Evolutionary conservation across 2,797 vertebrate genomes (phyloP), one percentile per base, ranked within the genome.

Genomic region (Chloroceryle amazona): DNA sequence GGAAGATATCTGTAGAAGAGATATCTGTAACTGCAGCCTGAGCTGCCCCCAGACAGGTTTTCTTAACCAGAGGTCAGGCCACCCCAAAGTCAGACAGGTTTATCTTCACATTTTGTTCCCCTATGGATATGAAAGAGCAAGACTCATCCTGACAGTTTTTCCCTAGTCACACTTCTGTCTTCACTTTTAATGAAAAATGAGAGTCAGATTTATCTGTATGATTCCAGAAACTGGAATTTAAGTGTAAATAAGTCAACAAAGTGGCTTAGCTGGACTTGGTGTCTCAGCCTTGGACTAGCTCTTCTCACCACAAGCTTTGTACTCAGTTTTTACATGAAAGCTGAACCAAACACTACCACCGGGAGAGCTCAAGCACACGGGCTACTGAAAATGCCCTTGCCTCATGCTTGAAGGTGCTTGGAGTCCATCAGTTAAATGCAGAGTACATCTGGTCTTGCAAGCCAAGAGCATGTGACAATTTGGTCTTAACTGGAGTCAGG

Each of bases 241-340:
- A 67, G 14, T 33, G 4, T 11, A n/a, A 91, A 21, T 62, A 74
- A 73, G 4, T 35, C 65, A 37, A 57, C 49, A 72, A 41, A 26
- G 19, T 55, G 31, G 4, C n/a, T 60, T 12, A 31, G 20, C 13
- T 62, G 33, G 71, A 29, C 23, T 58, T 75, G 22, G 13, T 23
- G 19, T 42, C 46, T 55, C 54, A 78, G 21, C 11, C n/a, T 71
- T 29, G 22, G 18, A 71, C 18, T 46, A 70, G 20, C 12, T 74
- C 44, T 90, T 79, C 29, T 49, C 20, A 75, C 23, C 5, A 63
- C 35, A 58, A 73, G 13, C 8, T 55, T 65, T 31, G 5, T 57
- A 35, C 19, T 86, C 11, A 26, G 31, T 3, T 0, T 0, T 39
- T 75, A 60, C 6, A 4, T 3, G 3, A 52, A 5, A 78, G 11